phyloP scores from a whole-genome alignment of 2,888 invertebrate species.

The Tanaodytes sp. region DNA sequence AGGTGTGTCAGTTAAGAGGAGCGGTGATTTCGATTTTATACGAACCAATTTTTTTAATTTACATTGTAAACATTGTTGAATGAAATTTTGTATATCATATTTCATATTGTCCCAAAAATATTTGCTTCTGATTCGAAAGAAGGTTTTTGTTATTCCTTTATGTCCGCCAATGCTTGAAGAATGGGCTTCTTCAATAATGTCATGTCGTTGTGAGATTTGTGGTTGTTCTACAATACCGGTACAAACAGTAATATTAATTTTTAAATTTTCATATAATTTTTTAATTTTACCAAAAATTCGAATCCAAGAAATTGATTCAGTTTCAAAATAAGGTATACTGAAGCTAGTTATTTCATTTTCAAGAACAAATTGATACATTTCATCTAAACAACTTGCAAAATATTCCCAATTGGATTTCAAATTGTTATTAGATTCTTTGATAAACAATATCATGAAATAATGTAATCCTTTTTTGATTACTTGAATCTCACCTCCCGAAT shows the following conservation, averaged over 20 bases:
- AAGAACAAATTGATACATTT: too few species aligned
- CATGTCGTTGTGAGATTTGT: not conserved
- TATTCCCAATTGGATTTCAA: too few species aligned
- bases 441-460: too few species aligned
- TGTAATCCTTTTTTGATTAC: too few species aligned
- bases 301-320: too few species aligned
- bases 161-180: not conserved
- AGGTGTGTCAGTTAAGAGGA: not conserved
- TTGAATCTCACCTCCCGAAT: too few species aligned
- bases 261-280: not conserved
- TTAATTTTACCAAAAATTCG: not conserved
- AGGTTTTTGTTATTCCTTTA: not conserved
- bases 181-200: not conserved
- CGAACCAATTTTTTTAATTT: not conserved
- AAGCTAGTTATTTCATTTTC: too few species aligned
- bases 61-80: not conserved
- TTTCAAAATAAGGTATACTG: too few species aligned
- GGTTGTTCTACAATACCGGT: not conserved
- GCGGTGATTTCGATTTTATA: not conserved
- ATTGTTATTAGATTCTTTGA: too few species aligned
- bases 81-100: not conserved
- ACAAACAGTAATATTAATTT: too few species aligned
- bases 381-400: too few species aligned
- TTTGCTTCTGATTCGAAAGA: not conserved
- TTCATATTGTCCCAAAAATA: constrained; percentile 2